Base-by-base conservation (phyloP, 1,140 invertebrate species). In the Riptortus pedestris region DNA sequence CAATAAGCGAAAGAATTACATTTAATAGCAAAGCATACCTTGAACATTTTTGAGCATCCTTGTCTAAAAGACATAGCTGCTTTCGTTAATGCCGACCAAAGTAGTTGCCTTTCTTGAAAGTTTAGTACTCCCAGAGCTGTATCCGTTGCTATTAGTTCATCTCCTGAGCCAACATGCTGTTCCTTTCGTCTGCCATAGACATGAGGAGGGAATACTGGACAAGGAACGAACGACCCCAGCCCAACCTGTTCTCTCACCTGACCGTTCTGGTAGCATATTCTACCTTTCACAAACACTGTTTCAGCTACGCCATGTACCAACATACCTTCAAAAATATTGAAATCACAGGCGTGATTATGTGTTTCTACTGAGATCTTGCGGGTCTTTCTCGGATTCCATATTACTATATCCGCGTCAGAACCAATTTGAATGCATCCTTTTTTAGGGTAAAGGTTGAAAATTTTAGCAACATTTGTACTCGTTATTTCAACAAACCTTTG, bases 391-490 rank as follows among this genome's bases (percentile, higher is more conserved):
- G 91, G 88, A 79, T 99, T 91, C 96, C 96, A 99, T 62, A 99
- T 83, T 11, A 99, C 91, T 69, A 99, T 83, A 77, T 99, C 97
- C 11, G 95, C 97, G 81, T 99, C 97, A 14, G 93, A 94, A 52
- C 93, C 93, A 57, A 88, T 83, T 3, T 85, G 89, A 70, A 99
- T 90, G 55, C 31, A 38, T 38, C 5, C 84, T 74, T 99, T 99
- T 74, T 83, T 83, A 11, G 97, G 97, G 77, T 96, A 99, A 52
- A 98, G 78, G 77, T 99, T 98, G 78, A 99, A 99, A 62, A 98
- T 88, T 79, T 93, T 97, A 0, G 96, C 96, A 24, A 96, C 94
- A 72, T 91, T 96, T 4, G 94, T 85, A 75, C 93, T 97, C 0
- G 95, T 98, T 0, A 98, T 87, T 11, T 93, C 91, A 18, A 99